These are phyloP conservation scores for Hypotaenidia philippensis DNA, from an alignment of 2,797 vertebrate genomes.

Conservation along the genomic window DNA sequence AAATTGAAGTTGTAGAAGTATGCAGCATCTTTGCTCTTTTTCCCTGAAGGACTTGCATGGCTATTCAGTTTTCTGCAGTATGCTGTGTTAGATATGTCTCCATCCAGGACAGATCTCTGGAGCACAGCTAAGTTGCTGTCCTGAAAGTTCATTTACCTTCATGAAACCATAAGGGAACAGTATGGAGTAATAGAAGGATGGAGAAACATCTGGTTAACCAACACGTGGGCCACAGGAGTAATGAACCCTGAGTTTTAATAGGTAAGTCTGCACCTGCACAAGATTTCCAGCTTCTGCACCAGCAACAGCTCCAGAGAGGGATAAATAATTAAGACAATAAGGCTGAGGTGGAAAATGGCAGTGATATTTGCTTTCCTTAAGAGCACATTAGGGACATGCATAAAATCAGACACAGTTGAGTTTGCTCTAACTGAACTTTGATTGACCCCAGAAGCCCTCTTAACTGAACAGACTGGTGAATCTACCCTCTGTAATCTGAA, in stretches of 20 bases:
- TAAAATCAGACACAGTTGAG: background rate
- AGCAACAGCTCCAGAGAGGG: slow-evolving; percentile 50
- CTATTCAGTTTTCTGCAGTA: background rate
- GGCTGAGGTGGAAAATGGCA: slow-evolving; percentile 46
- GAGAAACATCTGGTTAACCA: slow-evolving; percentile 52
- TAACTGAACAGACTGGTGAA: slow-evolving; percentile 18
- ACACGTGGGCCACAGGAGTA: background rate
- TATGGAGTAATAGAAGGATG: background rate
- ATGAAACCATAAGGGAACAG: slow-evolving; percentile 11
- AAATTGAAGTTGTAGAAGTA: background rate
- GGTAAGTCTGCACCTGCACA: slow-evolving; percentile 57
- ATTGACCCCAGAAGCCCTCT: slow-evolving; percentile 33
- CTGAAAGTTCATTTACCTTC: slow-evolving; percentile 31
- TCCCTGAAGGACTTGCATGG: background rate
- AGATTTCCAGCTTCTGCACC: slow-evolving; percentile 60
- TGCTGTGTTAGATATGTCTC: background rate
- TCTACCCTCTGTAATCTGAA: background rate
- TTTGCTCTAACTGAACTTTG: slow-evolving; percentile 53
- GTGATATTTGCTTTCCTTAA: slow-evolving; percentile 36
- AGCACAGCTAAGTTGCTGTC: background rate
- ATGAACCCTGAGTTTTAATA: slow-evolving; percentile 44
- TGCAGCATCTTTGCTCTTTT: background rate
- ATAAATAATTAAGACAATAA: slow-evolving; percentile 67
- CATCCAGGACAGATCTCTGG: background rate
- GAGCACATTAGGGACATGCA: slow-evolving; percentile 16